Evolutionary conservation across 2,797 vertebrate genomes (phyloP).

Genomic region (Schizopygopsis pylzovi): DNA sequence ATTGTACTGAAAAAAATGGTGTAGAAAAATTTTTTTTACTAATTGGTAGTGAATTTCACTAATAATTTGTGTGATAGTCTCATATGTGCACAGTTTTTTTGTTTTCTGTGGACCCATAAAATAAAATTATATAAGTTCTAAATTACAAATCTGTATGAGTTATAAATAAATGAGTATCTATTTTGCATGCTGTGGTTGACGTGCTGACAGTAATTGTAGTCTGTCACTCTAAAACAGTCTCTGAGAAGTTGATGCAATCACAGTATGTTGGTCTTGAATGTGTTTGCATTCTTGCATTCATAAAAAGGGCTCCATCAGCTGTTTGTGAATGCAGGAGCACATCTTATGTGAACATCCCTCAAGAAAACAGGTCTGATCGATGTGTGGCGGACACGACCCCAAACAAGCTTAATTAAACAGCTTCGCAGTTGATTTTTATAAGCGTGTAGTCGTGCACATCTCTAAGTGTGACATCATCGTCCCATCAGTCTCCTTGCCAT

Average conservation of each 20-base stretch:
- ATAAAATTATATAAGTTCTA: no score
- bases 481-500: not conserved
- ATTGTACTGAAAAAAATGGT: no score
- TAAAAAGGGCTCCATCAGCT: not conserved
- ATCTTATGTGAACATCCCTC: slow-evolving; percentile 2
- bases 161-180: not conserved
- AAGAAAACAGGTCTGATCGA: not conserved
- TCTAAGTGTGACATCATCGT: slow-evolving; percentile 19
- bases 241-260: not conserved
- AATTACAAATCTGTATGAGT: no score
- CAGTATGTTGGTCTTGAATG: not conserved
- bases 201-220: not conserved
- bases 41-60: not conserved
- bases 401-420: slow-evolving; percentile 3
- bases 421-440: not conserved
- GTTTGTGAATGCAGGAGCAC: slow-evolving; percentile 3
- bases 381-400: not conserved
- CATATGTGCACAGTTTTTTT: no score
- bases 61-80: no score
- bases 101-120: no score
- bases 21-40: no score
- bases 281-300: not conserved
- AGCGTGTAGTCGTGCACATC: not conserved
- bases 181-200: not conserved
- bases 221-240: not conserved